Conservation (phyloP, 2,797 vertebrate genomes). For the Balearica regulorum region DNA sequence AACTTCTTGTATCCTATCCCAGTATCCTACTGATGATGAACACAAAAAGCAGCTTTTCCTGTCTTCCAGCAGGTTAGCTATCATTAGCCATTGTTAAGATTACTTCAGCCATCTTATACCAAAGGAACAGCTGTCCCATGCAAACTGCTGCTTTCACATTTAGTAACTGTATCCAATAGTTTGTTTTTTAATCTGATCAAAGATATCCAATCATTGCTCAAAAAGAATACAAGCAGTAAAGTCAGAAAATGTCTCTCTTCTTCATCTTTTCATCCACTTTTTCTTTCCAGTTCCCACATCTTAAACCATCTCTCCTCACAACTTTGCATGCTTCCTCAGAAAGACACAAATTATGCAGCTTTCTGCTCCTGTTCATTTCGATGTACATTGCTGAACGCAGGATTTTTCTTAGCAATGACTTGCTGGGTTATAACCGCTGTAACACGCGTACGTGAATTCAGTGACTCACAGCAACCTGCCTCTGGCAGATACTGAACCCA, state of each 20-base stretch:
- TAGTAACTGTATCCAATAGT: background rate
- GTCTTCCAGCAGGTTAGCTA: background rate
- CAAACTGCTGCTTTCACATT: background rate
- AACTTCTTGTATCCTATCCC: background rate
- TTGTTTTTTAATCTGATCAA: background rate
- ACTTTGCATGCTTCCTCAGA: background rate
- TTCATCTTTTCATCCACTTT: background rate
- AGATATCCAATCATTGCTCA: rapidly evolving
- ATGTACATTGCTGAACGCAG: background rate
- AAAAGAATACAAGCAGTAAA: background rate
- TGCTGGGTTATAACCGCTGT: background rate
- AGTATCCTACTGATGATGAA: background rate
- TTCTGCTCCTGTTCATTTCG: background rate
- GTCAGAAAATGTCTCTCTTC: background rate
- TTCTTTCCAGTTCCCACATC: background rate
- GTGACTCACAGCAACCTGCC: background rate
- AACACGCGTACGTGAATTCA: rapidly evolving
- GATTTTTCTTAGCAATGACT: background rate
- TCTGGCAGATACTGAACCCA: background rate
- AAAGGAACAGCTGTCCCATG: background rate
- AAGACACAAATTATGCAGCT: background rate
- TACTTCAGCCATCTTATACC: background rate
- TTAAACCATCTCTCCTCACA: background rate
- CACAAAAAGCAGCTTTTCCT: background rate
- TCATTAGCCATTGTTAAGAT: background rate